A percentile compares a stretch with the other conserved stretches of the same genome.
Evolutionary conservation across 2,888 invertebrate species (phyloP).

Genomic region (Incurvaria masculella): DNA sequence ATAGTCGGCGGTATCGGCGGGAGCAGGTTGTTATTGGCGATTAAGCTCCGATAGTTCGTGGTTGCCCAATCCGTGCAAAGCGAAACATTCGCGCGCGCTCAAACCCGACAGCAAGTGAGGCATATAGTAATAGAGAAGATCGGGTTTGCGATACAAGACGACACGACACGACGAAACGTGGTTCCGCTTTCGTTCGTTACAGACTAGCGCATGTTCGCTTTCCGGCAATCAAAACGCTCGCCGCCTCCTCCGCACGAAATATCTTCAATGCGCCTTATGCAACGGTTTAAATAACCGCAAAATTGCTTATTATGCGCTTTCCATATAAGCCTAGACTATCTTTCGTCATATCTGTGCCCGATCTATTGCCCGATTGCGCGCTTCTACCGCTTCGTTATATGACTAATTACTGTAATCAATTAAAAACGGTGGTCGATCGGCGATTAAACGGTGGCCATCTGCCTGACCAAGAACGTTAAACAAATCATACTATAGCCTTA

Average conservation of each 20-base stretch:
- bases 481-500: too few species aligned
- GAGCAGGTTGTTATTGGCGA: too few species aligned
- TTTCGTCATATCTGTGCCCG: slow-evolving; percentile 11
- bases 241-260: slow-evolving; percentile 42
- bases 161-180: background rate
- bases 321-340: slow-evolving; percentile 51
- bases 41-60: background rate
- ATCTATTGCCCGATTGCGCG: background rate
- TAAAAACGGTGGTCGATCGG: too few species aligned
- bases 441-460: too few species aligned
- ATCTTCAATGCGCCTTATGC: slow-evolving; percentile 47
- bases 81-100: background rate
- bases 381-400: background rate
- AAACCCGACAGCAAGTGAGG: background rate
- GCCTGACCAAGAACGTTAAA: too few species aligned
- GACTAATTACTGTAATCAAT: background rate
- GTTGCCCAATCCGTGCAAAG: background rate
- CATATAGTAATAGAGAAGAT: background rate
- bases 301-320: slow-evolving; percentile 54
- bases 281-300: slow-evolving; percentile 54
- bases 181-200: background rate
- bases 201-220: background rate
- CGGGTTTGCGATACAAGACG: slow-evolving; percentile 1
- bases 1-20: too few species aligned
- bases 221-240: background rate